Base-by-base conservation (phyloP, 35 echinoderm and acorn worm species). In the Anneissia japonica region DNA sequence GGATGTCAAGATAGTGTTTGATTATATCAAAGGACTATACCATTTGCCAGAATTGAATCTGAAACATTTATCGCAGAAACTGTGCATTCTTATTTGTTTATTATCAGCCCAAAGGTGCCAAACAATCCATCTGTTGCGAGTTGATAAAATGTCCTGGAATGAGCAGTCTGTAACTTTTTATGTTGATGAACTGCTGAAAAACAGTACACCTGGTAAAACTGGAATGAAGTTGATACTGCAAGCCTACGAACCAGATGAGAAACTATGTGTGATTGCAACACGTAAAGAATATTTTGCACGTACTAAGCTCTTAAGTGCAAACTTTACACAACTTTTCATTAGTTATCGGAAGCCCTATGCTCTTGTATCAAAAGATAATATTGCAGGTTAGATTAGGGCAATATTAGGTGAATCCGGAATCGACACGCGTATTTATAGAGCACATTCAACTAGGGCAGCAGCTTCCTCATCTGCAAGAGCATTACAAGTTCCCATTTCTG, bases 1-100 rank as follows among this genome's bases (percentile, higher is more conserved):
- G 92, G 92, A 90, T 81, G 87, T 86, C 16, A 38, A 81, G 38
- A 75, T 75, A 41, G 87, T 94, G 2, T 33, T 94, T 6, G 74
- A 81, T n/a, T 87, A 75, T 87, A 36, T 94, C 13, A 73, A 46
- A 64, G 80, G 35, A 38, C 35, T 93, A 35, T 84, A 80, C 0
- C 86, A 86, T 84, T 79, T 77, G 21, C 16, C 46, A 35, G 40
- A 26, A 4, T 81, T 93, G 2, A 78, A 33, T 37, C 75, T 93
- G 9, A 93, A 77, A 73, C 35, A 89, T 39, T 89, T 93, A 31
- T 89, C 87, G 0, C 37, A 81, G 12, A 93, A 93, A 64, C 29
- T 83, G 11, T 40, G 34, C 32, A 93, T 89, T 76, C 56, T 93
- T 34, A 74, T 93, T 35, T 74, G 87, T 17, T 38, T 93, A 31